These are phyloP conservation scores for Sphecodes monilicornis DNA, from an alignment of 2,888 invertebrate species.

Conservation along the genomic window DNA sequence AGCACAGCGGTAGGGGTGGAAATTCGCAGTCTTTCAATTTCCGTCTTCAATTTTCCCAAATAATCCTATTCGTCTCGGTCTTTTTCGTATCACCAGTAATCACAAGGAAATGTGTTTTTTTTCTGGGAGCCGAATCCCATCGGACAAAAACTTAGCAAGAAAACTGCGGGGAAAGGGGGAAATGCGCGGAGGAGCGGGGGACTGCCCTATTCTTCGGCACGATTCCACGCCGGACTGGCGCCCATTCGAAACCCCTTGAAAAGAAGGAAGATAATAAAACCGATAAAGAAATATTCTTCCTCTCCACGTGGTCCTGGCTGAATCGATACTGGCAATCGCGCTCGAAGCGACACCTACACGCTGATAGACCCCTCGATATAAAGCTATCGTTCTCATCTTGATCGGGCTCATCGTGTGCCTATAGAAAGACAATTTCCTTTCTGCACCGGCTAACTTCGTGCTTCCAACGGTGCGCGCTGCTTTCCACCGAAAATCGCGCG, in stretches of 20 bases:
- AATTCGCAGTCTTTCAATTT: not conserved
- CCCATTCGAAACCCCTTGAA: slow-evolving; percentile 26
- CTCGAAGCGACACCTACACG: slow-evolving; percentile 70
- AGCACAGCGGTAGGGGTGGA: not conserved
- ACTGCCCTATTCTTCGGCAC: slow-evolving; percentile 4
- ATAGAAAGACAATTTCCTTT: slow-evolving; percentile 66
- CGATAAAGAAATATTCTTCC: slow-evolving; percentile 57
- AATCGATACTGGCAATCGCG: slow-evolving; percentile 73
- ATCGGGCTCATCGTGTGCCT: slow-evolving; percentile 32
- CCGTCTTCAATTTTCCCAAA: not conserved
- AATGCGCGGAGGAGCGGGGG: not conserved
- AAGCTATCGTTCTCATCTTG: slow-evolving; percentile 55
- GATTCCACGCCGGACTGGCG: slow-evolving; percentile 19
- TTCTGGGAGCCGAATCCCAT: slow-evolving; percentile 1
- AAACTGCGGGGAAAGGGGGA: not conserved
- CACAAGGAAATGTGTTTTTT: slow-evolving; percentile 9
- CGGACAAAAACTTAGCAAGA: slow-evolving; percentile 11
- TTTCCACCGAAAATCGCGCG: slow-evolving; percentile 28
- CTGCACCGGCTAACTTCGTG: slow-evolving; percentile 16
- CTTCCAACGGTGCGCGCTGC: not conserved
- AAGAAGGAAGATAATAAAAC: slow-evolving; percentile 47
- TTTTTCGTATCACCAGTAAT: not conserved
- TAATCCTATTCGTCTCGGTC: slow-evolving; percentile 3
- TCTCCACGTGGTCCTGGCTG: slow-evolving; percentile 55
- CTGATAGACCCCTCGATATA: slow-evolving; percentile 56